These are phyloP conservation scores for Eublepharis macularius DNA, from an alignment of 2,113 vertebrate species.

Conservation along the genomic window DNA sequence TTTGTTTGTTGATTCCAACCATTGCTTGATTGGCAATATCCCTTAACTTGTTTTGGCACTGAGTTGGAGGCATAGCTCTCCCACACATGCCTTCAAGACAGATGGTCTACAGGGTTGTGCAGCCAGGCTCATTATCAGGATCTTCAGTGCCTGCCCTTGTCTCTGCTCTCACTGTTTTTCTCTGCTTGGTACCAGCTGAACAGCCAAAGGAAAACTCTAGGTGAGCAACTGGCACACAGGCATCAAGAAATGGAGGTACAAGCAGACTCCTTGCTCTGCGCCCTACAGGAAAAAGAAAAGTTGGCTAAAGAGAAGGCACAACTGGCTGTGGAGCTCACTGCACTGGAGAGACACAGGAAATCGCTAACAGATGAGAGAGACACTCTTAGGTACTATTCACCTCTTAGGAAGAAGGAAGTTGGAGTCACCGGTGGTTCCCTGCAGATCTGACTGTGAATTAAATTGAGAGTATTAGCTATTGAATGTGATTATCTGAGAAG, in stretches of 20 bases:
- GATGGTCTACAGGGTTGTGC: background rate
- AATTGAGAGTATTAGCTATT: background rate
- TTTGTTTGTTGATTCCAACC: background rate
- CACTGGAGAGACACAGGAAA: conserved; percentile 74
- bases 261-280: conserved; percentile 62
- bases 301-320: conserved; percentile 73
- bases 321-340: conserved; percentile 75
- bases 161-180: background rate
- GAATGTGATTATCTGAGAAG: background rate
- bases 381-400: conserved; percentile 74
- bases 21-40: background rate
- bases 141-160: background rate
- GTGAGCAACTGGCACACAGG: conserved; percentile 71
- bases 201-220: conserved; percentile 67
- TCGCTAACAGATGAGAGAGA: conserved; percentile 75
- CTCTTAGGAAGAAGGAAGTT: background rate
- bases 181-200: conserved; percentile 61
- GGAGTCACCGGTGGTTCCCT: background rate
- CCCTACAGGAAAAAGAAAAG: conserved; percentile 69
- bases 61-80: background rate
- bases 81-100: background rate
- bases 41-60: background rate
- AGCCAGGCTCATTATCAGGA: background rate
- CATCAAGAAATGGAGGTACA: conserved; percentile 75
- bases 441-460: background rate